Base-by-base conservation (phyloP, 2,888 invertebrate genomes). In the Hypomecis punctinalis region DNA sequence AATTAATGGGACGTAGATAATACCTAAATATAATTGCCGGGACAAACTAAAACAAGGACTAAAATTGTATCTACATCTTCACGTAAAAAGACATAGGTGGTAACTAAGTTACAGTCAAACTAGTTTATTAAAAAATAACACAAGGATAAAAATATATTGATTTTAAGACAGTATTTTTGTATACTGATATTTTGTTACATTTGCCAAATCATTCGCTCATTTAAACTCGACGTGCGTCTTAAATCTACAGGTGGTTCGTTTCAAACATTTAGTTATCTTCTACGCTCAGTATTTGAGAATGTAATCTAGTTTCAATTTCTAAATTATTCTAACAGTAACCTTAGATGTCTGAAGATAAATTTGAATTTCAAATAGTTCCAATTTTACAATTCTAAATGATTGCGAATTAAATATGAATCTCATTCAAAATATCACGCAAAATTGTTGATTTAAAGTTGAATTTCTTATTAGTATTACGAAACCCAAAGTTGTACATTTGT, bases 211-310 rank as follows among this genome's bases (percentile, higher is more conserved):
- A 5, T 47, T 9, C 35, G 37, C 9, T 40, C 8, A 43, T 54
- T 45, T 45, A 54, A 36, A 43, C 36, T 43, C 54, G 11, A 9
- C 35, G 11, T 56, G 52, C 61, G 59, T 56, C 33, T 36, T 5
- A n/a, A 59, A 39, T 33, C 63, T 45, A 53, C 59, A 63, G 60
- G 62, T 63, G 62, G 60, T 56, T 60, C 40, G 43, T 59, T 63
- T 52, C n/a, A 60, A 67, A 63, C 63, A 61, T 61, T 63, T 63
- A 49, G 53, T 48, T 61, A 67, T 49, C 36, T 47, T 11, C 45
- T 5, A 10, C 47, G 60, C 56, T 67, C 53, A 57, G 52, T 51
- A 53, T 40, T 36, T 42, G 46, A 37, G 37, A 55, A 55, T 55
- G 36, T 23, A 55, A 45, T 46, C 37, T 37, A 46, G 45, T 46